phyloP scores from a whole-genome alignment of 2,113 vertebrate species.

The Nycticebus coucang region DNA sequence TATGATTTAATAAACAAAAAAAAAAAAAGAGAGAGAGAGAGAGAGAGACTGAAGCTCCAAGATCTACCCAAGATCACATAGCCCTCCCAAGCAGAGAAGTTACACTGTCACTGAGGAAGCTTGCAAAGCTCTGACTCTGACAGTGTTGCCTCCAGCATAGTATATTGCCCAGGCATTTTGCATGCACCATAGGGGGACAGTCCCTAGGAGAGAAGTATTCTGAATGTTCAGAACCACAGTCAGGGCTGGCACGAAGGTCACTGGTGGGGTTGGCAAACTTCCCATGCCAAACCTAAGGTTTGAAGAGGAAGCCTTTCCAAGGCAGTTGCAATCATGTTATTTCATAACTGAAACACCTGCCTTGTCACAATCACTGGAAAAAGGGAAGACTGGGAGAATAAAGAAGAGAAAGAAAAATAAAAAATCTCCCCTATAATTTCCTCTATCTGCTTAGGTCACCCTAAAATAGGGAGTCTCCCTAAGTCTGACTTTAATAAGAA shows the following conservation, averaged over 20 bases:
- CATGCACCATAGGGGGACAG: not conserved
- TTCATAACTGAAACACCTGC: constrained; percentile 55
- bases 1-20: too few relatives aligned
- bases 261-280: not conserved
- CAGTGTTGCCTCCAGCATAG: not conserved
- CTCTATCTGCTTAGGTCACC: constrained; percentile 47
- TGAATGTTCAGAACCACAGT: constrained; percentile 12
- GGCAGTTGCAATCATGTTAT: constrained; percentile 44
- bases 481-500: constrained; percentile 67
- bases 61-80: not conserved
- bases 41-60: not conserved
- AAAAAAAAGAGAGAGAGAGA: too few relatives aligned
- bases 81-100: not conserved
- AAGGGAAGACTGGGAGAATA: not conserved
- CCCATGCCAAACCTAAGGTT: not conserved
- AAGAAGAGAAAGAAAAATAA: not conserved
- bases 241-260: constrained; percentile 13
- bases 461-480: constrained; percentile 64
- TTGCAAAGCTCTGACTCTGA: not conserved
- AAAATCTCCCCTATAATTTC: constrained; percentile 34
- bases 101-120: not conserved
- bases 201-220: constrained; percentile 18
- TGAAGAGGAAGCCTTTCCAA: constrained; percentile 54
- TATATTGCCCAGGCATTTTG: not conserved
- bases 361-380: constrained; percentile 30